These are phyloP conservation scores for Ganaspis brasiliensis DNA, from an alignment of 2,888 invertebrate genomes.

Conservation along the genomic window DNA sequence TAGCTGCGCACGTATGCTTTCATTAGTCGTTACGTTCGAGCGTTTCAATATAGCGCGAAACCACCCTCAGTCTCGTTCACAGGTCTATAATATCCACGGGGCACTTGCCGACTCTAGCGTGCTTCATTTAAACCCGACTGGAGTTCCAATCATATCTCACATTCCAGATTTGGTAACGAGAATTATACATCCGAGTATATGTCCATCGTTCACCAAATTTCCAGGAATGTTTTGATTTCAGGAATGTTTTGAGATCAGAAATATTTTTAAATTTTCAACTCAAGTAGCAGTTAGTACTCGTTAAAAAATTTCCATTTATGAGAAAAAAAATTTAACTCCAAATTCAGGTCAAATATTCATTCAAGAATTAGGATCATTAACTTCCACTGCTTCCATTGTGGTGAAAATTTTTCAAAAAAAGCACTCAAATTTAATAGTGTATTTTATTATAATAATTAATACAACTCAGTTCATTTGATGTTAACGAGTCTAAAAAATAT, in stretches of 20 bases:
- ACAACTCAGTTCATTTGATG: too few relatives aligned
- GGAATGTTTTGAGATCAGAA: conserved; percentile 43
- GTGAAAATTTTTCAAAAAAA: too few relatives aligned
- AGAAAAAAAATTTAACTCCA: background rate
- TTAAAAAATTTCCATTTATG: background rate
- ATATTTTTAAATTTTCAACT: background rate
- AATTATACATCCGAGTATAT: conserved; percentile 58
- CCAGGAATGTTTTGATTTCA: conserved; percentile 45
- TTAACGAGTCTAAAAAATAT: too few relatives aligned
- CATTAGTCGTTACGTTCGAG: conserved; percentile 79
- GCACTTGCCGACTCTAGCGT: conserved; percentile 73
- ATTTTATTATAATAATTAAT: too few relatives aligned
- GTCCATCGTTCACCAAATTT: conserved; percentile 49
- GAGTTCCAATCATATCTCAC: conserved; percentile 78
- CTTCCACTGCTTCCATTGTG: too few relatives aligned
- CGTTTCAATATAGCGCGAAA: conserved; percentile 78
- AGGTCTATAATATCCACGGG: conserved; percentile 78
- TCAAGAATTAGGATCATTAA: too few relatives aligned
- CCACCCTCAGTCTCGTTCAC: conserved; percentile 77
- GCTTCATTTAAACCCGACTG: conserved; percentile 76
- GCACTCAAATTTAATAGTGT: too few relatives aligned
- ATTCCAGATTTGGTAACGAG: conserved; percentile 75
- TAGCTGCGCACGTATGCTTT: conserved; percentile 77
- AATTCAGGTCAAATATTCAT: too few relatives aligned
- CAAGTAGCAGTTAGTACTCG: background rate